Conservation (phyloP, 2,888 invertebrate genomes). For the Allygus modestus region DNA sequence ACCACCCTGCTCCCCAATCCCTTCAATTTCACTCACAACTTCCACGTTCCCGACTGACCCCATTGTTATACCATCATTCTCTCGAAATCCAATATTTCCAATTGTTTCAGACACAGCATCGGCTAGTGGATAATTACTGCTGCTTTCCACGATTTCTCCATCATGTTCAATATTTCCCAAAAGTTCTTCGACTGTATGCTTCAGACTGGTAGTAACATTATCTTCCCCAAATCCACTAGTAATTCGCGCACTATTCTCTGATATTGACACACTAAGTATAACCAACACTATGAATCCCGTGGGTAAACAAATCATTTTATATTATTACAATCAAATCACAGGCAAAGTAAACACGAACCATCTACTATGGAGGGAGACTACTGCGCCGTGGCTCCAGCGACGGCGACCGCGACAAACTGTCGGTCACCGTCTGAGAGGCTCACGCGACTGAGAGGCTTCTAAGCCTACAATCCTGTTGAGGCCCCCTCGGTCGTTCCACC, state of each 20-base stretch:
- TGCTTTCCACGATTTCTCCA: not conserved
- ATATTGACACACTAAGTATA: not conserved
- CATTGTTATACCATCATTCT: not conserved
- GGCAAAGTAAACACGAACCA: not conserved
- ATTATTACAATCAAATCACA: not conserved
- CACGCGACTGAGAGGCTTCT: conserved; percentile 37
- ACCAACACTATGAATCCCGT: not conserved
- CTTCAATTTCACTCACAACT: no score
- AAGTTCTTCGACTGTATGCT: not conserved
- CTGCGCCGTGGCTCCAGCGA: not conserved
- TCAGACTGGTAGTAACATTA: not conserved
- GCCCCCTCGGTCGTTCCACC: conserved; percentile 8
- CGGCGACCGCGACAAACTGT: not conserved
- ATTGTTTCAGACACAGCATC: not conserved
- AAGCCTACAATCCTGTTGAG: conserved; percentile 28
- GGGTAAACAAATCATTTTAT: not conserved
- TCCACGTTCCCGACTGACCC: no score
- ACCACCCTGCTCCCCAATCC: no score
- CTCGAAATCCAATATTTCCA: not conserved
- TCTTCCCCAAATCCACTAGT: not conserved
- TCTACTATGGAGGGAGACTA: not conserved
- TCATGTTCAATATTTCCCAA: not conserved
- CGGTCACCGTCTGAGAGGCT: conserved; percentile 19
- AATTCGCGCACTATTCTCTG: not conserved
- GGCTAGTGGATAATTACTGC: not conserved